phyloP scores from a whole-genome alignment of 1,140 invertebrate genomes.

The Atta colombica region DNA sequence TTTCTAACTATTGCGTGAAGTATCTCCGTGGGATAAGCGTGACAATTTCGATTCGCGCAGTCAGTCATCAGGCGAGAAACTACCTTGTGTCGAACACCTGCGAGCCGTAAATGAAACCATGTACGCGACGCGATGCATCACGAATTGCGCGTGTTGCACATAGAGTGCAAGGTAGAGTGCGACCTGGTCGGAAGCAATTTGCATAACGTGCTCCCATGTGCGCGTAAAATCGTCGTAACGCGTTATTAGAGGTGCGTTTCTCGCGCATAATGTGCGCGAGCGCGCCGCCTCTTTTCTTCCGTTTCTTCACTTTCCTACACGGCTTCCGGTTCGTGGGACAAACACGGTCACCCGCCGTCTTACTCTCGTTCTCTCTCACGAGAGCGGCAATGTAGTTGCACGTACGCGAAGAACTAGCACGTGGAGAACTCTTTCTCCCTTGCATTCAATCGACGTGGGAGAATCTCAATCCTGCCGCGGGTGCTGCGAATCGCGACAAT shows the following conservation, averaged over 20 bases:
- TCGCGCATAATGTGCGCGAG: not conserved
- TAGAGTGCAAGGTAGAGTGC: too few relatives aligned
- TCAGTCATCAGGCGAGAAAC: constrained; percentile 6
- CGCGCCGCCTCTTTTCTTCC: constrained; percentile 66
- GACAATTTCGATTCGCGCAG: constrained; percentile 21
- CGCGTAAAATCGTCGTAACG: constrained; percentile 26
- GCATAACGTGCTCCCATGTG: constrained; percentile 17
- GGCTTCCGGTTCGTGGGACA: constrained; percentile 78
- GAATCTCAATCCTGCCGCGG: constrained; percentile 43
- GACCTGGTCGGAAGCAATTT: constrained; percentile 38
- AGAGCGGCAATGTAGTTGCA: constrained; percentile 20
- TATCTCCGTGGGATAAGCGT: constrained; percentile 12
- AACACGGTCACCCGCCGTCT: constrained; percentile 71
- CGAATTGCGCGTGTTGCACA: constrained; percentile 1
- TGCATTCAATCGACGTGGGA: constrained; percentile 61
- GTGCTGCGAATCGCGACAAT: constrained; percentile 48
- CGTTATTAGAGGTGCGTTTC: constrained; percentile 30
- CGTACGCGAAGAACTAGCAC: constrained; percentile 70
- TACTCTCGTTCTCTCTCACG: constrained; percentile 76
- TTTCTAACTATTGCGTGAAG: not conserved
- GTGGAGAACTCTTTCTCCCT: constrained; percentile 52
- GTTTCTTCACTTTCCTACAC: constrained; percentile 80
- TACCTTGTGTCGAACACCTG: constrained; percentile 6
- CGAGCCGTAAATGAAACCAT: constrained; percentile 13
- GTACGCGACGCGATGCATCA: not conserved